Conservation (phyloP, 2,113 vertebrate genomes). For the Megaceryle maxima region DNA sequence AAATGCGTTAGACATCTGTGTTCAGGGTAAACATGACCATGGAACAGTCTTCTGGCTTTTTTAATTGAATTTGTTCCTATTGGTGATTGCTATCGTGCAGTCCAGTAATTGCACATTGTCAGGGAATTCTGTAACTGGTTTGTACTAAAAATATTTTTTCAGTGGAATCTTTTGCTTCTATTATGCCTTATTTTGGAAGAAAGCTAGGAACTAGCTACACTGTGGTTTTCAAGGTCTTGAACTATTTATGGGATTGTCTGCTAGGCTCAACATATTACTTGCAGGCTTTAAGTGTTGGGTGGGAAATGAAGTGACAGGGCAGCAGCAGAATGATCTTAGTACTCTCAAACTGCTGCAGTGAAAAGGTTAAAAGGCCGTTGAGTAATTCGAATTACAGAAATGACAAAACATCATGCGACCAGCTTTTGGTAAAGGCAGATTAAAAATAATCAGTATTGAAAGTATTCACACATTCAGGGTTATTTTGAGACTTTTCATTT, state of each 20-base stretch:
- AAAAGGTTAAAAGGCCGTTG: not conserved
- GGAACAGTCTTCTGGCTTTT: not conserved
- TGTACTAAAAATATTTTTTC: slow-evolving; percentile 7
- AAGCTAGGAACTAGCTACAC: not conserved
- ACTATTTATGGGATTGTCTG: slow-evolving; percentile 12
- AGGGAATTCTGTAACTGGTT: not conserved
- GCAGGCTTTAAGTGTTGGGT: not conserved
- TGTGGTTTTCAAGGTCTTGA: not conserved
- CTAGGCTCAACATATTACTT: not conserved
- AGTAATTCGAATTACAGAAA: slow-evolving; percentile 6
- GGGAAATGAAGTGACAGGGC: not conserved
- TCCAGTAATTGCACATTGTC: not conserved
- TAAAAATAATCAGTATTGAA: not conserved
- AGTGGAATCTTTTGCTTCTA: not conserved
- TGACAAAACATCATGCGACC: not conserved
- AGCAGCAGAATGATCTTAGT: not conserved
- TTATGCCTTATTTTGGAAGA: slow-evolving; percentile 30
- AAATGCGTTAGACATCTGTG: not conserved
- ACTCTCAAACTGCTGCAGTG: not conserved
- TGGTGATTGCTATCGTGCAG: not conserved
- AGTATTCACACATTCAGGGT: not conserved
- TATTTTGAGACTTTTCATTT: not conserved
- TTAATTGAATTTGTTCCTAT: not conserved
- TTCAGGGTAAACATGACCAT: not conserved
- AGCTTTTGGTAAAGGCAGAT: not conserved